These are phyloP conservation scores for Zalophus californianus DNA, from an alignment of 2,797 vertebrate genomes.

Conservation along the genomic window DNA sequence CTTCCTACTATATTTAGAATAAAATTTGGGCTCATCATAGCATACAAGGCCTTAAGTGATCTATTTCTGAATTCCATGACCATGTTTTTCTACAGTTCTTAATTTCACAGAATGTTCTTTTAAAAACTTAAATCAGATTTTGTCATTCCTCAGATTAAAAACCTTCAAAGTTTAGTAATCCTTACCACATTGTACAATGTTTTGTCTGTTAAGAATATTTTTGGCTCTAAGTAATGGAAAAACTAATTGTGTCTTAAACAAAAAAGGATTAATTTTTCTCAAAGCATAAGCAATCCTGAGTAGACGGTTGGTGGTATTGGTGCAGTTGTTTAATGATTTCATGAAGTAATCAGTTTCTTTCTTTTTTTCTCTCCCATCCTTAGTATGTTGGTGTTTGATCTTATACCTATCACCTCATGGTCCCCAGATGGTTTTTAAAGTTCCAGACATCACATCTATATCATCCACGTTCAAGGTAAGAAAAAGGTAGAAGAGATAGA, in stretches of 20 bases:
- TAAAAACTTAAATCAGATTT: conserved; percentile 52
- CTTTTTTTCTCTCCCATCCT: neutral
- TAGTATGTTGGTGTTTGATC: neutral
- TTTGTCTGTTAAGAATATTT: conserved; percentile 48
- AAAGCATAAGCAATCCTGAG: conserved; percentile 20
- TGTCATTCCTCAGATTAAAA: conserved; percentile 57
- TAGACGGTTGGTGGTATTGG: neutral
- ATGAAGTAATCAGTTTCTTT: neutral
- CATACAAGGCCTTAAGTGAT: neutral
- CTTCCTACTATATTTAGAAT: conserved; percentile 9
- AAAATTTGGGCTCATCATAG: neutral
- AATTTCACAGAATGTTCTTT: conserved; percentile 56
- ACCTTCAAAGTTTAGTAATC: conserved; percentile 53
- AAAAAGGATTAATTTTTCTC: conserved; percentile 37
- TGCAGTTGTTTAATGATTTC: conserved; percentile 23
- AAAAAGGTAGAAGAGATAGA: neutral
- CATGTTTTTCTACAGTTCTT: neutral
- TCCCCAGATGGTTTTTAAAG: neutral
- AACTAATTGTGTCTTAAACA: conserved; percentile 27
- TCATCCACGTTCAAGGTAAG: neutral
- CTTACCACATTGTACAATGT: conserved; percentile 51
- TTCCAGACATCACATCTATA: neutral
- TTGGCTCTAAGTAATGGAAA: conserved; percentile 65
- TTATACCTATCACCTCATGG: neutral
- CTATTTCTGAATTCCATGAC: neutral